Evolutionary conservation across 1,140 invertebrate genomes (phyloP), one percentile per base, ranked within the genome.

Genomic region (Atta colombica): DNA sequence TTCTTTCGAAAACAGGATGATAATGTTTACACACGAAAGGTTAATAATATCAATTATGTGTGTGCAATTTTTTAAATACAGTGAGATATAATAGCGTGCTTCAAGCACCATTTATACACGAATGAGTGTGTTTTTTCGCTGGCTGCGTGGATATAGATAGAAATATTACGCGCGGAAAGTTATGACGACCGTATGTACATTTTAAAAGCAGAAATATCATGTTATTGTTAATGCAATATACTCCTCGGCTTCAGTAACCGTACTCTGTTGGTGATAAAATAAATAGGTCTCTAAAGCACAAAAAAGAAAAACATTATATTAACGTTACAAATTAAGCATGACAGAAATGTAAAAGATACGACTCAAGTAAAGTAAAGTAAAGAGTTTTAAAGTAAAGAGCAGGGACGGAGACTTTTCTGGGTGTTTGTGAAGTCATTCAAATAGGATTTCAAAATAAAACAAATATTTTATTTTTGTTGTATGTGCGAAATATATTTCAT

Each of bases 151-250:
- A 77, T 63, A 49, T n/a, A 21, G 25, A 66, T 35, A 21, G 6
- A 58, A 80, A 55, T 69, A 69, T 49, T 80, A 35, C 31, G 51
- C 28, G 18, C 4, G 21, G 18, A 39, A 18, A 39, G 5, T 31
- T n/a, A 14, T 3, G 10, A 18, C 5, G 16, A 81, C 18, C 39
- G 31, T 55, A 55, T 25, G 14, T 39, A 35, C 28, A 25, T 71
- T 81, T 81, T 14, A 39, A 69, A 71, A 81, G 31, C 49, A 55
- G n/a, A 28, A 61, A 16, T 77, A 49, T 78, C 16, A 65, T 21
- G 16, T 14, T 53, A 53, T 53, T 39, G 61, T 14, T 53, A 68
- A 78, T 66, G 7, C 25, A 66, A 66, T 53, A 51, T 78, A 69
- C 21, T 16, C 77, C 14, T 14, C n/a, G 8, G 21, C 16, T 77